These are phyloP conservation scores for Halictus ligatus DNA, from an alignment of 2,888 invertebrate genomes.

Conservation along the genomic window DNA sequence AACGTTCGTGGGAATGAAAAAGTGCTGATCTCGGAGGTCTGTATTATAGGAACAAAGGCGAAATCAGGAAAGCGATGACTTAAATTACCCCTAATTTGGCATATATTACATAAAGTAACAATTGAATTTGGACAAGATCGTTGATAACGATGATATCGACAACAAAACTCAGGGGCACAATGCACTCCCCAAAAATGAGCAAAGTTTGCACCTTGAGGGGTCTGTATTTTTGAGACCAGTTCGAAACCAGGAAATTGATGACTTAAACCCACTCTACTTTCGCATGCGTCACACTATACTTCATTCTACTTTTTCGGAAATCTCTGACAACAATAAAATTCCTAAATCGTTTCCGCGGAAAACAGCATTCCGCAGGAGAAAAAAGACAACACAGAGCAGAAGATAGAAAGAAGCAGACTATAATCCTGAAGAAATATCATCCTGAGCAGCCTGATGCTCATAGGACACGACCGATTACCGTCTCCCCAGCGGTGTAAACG, in stretches of 20 bases:
- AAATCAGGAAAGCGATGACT: too few relatives aligned
- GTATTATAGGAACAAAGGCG: too few relatives aligned
- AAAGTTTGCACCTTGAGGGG: too few relatives aligned
- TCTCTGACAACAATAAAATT: not conserved
- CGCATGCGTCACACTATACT: not conserved
- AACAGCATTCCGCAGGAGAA: too few relatives aligned
- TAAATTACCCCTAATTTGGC: too few relatives aligned
- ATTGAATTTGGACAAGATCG: too few relatives aligned
- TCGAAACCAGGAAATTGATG: too few relatives aligned
- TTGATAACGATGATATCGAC: too few relatives aligned
- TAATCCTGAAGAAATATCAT: slow-evolving; percentile 54
- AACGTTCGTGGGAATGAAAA: not conserved
- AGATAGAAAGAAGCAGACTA: not conserved
- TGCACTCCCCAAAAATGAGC: too few relatives aligned
- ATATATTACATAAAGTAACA: too few relatives aligned
- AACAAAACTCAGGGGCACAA: too few relatives aligned
- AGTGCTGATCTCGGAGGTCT: too few relatives aligned
- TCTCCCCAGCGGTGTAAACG: slow-evolving; percentile 50
- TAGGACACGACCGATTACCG: slow-evolving; percentile 63
- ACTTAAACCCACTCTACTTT: not conserved
- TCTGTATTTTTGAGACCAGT: not conserved
- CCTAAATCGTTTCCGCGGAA: not conserved
- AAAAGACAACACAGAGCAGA: not conserved
- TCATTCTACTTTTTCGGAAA: not conserved
- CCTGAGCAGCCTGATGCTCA: slow-evolving; percentile 42